Base-by-base conservation (phyloP, 2,113 vertebrate genomes). In the Corythoichthys intestinalis region DNA sequence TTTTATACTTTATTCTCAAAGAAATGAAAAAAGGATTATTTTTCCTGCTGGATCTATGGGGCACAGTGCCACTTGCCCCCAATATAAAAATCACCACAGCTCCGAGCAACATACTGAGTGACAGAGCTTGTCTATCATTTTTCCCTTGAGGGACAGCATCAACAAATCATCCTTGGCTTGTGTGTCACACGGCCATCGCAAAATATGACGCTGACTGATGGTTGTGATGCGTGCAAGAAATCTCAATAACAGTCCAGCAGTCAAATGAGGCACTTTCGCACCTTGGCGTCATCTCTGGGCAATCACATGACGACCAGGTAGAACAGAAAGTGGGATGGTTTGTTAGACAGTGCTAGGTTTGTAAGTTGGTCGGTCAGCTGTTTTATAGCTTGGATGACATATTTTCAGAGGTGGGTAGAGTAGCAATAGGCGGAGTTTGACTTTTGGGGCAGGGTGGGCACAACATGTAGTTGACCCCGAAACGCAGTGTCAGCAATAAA, bases 1-100 rank as follows among this genome's bases (percentile, higher is more conserved):
- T 44, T 8, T 44, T 8, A 72, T 66, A 80, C 71, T 69, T 64
- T 69, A 53, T 9, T 53, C 17, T 9, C 0, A n/a, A 20, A n/a
- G 9, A 17, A 17, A 6, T 20, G 2, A 20, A 20, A 8, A 5
- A n/a, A n/a, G 6, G 8, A n/a, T 6, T 14, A n/a, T 17, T 2
- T n/a, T 38, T 13, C 14, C 11, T 11, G 62, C 62, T 37, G 28
- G 7, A 35, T 28, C 28, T 12, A n/a, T 48, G 62, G 46, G 41
- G 17, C 47, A 13, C 46, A 15, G 63, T 65, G 28, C 52, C 52
- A 53, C 17, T 20, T 53, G 14, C n/a, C 14, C 17, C 52, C 1
- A 60, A 60, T 60, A 12, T 6, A 60, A 38, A 53, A 53, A 20
- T 53, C 17, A 53, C 6, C 15, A 8, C n/a, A 8, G 14, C 14